Evolutionary conservation across 2,113 vertebrate genomes (phyloP), one percentile per base, ranked within the genome.

Genomic region (Brachypodius melanocephalos): DNA sequence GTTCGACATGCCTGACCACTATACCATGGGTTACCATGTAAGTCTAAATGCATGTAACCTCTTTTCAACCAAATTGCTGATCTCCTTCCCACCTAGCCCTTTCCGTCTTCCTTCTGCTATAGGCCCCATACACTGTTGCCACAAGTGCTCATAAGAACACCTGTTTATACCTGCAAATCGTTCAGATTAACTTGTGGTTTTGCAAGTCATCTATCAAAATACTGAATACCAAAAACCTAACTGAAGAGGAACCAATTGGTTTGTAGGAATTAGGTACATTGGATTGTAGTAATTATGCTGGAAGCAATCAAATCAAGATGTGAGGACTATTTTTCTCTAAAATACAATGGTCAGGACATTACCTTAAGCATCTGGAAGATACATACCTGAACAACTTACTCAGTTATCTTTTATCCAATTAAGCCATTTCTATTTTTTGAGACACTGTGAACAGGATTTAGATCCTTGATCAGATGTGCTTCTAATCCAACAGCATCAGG

Each of bases 1-100:
- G 48, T 67, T 79, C 71, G 38, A 55, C 4, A 3, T 38, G 48
- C 32, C 69, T 32, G 17, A 87, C 51, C 29, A 77, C 46, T 22
- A 4, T 19, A 29, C 19, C 12, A 7, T 11, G 8, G n/a, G 22
- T 49, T 78, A 45, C 46, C 6, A 6, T 5, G 0, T 7, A 59
- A 76, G 36, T 72, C 43, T 51, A 24, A 65, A 65, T 17, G 58
- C 8, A 20, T 0, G 1, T 25, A 73, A 84, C 6, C 12, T 49
- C 54, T 72, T 61, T 40, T 62, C 12, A 52, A 25, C 22, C 42
- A 31, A 31, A 34, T 4, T 54, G 38, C 42, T 77, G 0, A 24
- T 61, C 18, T 63, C 24, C 54, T 58, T 54, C 19, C 8, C 42
- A 57, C 11, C 38, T 15, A 16, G 12, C 24, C 25, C 48, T 75